Base-by-base conservation (phyloP, 2,797 vertebrate genomes). In the Neopelma chrysocephalum region DNA sequence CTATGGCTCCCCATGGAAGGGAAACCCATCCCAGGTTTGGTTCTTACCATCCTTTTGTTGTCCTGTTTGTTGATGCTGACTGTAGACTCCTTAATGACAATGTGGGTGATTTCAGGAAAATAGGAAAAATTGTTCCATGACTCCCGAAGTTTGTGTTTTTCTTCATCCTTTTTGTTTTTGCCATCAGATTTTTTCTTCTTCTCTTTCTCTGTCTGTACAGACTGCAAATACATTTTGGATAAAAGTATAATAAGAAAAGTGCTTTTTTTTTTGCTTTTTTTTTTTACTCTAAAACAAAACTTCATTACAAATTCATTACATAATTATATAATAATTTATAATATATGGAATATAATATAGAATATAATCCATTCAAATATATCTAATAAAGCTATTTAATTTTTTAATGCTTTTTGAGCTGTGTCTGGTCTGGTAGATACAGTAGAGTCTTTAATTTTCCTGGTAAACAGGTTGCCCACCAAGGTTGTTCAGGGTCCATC, bases 71-170 rank as follows among this genome's bases (percentile, higher is more conserved):
- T 98, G 96, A 99, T 98, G 96, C 98, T 99, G 94, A 99, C 98
- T 2, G 91, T 97, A 31, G 96, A 92, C 10, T 99, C 99, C 96
- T 98, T 99, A 95, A 99, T 98, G 87, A 99, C 99, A 6, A 99
- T 97, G 96, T 99, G 99, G 34, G 99, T 99, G 97, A 99, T 99
- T 97, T 99, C 99, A 43, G 99, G 98, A 93, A 99, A 99, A 93
- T 99, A 99, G 12, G 98, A 99, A 95, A 99, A 99, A 27, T 76
- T 94, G 68, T 82, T 97, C 99, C 99, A 99, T 20, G 77, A 90
- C 7, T 99, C 98, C 15, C 62, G 91, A 3, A 77, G 58, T 88
- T 92, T 97, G 53, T 95, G 98, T 87, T 96, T 98, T n/a, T 98
- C 97, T 25, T 98, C 97, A 18, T 98, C 98, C 29, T 98, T 98